phyloP scores from a whole-genome alignment of 2,888 invertebrate species.

The Reticulitermes lucifugus region DNA sequence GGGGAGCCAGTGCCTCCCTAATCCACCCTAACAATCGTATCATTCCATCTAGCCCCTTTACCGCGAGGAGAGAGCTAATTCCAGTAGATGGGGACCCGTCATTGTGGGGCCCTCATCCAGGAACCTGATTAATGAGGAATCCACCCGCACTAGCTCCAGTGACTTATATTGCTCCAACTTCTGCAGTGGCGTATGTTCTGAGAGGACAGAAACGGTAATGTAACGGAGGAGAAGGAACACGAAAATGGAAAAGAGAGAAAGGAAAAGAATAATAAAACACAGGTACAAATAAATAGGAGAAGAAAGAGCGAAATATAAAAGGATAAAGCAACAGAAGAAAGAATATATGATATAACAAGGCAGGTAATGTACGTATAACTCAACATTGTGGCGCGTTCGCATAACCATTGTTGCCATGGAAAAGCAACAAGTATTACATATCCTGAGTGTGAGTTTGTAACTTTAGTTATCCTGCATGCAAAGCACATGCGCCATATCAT shows the following conservation, averaged over 20 bases:
- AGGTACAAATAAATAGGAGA: not conserved
- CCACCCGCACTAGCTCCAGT: not conserved
- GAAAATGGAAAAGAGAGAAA: not conserved
- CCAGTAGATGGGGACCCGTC: not conserved
- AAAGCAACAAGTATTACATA: too few relatives aligned
- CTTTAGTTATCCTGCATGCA: too few relatives aligned
- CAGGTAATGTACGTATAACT: too few relatives aligned
- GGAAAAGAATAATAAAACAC: not conserved
- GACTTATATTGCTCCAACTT: too few relatives aligned
- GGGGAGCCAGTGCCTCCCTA: not conserved
- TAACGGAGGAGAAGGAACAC: not conserved
- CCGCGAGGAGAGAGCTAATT: too few relatives aligned
- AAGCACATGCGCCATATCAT: too few relatives aligned
- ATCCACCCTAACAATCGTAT: not conserved
- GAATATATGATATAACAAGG: too few relatives aligned
- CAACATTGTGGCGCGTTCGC: too few relatives aligned
- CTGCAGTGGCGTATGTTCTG: too few relatives aligned
- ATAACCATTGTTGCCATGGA: too few relatives aligned
- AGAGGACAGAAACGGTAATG: not conserved
- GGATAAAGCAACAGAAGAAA: too few relatives aligned
- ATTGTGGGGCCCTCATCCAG: slow-evolving; percentile 1
- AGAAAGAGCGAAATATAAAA: not conserved
- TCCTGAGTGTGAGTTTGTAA: too few relatives aligned
- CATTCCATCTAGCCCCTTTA: not conserved
- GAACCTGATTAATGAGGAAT: not conserved